Percentiles rank a stretch among this genome's conserved stretches.
These are phyloP conservation scores for Jordanella pulchra DNA, from an alignment of 2,797 vertebrate species.

Conservation along the genomic window DNA sequence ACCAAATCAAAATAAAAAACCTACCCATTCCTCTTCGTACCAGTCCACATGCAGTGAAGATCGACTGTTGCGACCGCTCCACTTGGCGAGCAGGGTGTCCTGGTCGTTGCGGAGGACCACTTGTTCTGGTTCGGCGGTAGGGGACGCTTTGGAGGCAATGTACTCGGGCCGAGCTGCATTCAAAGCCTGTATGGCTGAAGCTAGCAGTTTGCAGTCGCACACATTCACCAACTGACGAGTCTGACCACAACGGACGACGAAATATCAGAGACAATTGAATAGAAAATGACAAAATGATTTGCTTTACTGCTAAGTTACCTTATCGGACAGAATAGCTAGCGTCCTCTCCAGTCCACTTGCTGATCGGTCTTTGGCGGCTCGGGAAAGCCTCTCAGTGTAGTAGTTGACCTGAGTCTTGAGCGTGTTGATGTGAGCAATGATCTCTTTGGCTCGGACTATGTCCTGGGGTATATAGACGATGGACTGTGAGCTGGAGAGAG, in stretches of 20 bases:
- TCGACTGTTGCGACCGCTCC: conserved; percentile 90
- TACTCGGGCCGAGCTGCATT: conserved; percentile 95
- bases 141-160: conserved; percentile 94
- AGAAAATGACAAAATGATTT: background rate
- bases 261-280: background rate
- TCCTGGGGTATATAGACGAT: conserved; percentile 95
- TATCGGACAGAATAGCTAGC: conserved; percentile 92
- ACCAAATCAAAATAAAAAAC: conserved; percentile 35
- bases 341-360: conserved; percentile 94
- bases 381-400: conserved; percentile 94
- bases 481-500: conserved; percentile 90
- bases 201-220: conserved; percentile 95
- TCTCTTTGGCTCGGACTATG: conserved; percentile 93
- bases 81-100: conserved; percentile 93
- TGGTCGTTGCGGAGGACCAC: conserved; percentile 97
- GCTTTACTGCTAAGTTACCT: conserved; percentile 77
- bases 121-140: conserved; percentile 91
- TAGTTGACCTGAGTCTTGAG: conserved; percentile 98
- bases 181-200: conserved; percentile 92
- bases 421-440: conserved; percentile 96
- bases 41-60: conserved; percentile 92
- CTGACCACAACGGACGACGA: conserved; percentile 65
- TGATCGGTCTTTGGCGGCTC: conserved; percentile 94
- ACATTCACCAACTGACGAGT: conserved; percentile 94
- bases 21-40: conserved; percentile 97